These are phyloP conservation scores for Fregetta grallaria DNA, from an alignment of 2,113 vertebrate species.

Conservation along the genomic window DNA sequence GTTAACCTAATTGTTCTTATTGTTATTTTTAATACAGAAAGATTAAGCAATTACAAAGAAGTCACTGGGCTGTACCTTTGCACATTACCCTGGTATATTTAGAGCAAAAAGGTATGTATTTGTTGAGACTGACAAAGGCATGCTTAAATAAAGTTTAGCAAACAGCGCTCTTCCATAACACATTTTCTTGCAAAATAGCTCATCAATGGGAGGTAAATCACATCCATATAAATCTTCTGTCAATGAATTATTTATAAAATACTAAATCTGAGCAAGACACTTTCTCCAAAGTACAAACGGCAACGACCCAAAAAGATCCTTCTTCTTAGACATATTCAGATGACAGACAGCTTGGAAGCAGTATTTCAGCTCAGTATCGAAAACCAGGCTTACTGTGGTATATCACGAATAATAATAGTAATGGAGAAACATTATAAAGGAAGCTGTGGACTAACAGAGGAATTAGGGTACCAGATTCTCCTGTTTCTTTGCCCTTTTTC, in stretches of 20 bases:
- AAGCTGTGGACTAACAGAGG: neutral
- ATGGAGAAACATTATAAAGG: neutral
- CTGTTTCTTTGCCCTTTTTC: neutral
- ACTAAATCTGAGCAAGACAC: neutral
- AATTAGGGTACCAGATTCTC: neutral
- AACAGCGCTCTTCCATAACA: neutral
- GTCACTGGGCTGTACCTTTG: neutral
- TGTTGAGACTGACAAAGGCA: neutral
- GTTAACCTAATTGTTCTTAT: neutral
- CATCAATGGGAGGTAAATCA: neutral
- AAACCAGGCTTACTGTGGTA: neutral
- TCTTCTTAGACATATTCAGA: neutral
- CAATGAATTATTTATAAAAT: neutral
- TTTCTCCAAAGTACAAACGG: neutral
- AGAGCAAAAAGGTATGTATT: neutral
- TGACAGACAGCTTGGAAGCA: neutral
- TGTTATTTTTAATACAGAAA: neutral
- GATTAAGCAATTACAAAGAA: neutral
- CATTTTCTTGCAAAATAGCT: neutral
- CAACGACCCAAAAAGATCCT: neutral
- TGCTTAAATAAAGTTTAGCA: neutral
- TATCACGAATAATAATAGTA: neutral
- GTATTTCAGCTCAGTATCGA: neutral
- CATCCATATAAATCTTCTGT: neutral
- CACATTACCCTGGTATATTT: neutral